Evolutionary conservation across 2,888 invertebrate species (phyloP).

Genomic region (Trichopria drosophilae): DNA sequence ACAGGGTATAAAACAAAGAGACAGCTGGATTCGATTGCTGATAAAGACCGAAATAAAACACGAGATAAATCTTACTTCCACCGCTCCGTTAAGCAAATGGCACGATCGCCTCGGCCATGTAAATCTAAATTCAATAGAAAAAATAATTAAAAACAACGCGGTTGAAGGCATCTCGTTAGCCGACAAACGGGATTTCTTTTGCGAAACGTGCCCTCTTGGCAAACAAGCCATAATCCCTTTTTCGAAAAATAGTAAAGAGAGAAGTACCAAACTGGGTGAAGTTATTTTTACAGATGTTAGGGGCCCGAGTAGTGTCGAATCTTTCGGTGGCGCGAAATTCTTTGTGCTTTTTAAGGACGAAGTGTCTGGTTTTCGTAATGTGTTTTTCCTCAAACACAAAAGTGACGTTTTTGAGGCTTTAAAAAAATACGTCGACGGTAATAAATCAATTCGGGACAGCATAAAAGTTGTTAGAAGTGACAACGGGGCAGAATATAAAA

Average conservation of each 20-base stretch:
- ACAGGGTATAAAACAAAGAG: conserved; percentile 15
- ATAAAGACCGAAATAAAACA: conserved; percentile 6
- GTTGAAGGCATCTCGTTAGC: conserved; percentile 5
- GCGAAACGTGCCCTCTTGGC: conserved; percentile 6
- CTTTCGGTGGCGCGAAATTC: conserved; percentile 6
- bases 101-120: conserved; percentile 14
- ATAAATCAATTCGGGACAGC: conserved; percentile 11
- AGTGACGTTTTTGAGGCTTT: conserved; percentile 3
- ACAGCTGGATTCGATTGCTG: conserved; percentile 21
- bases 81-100: conserved; percentile 1
- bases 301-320: background rate
- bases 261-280: too few species aligned
- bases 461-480: conserved; percentile 18
- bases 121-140: conserved; percentile 6
- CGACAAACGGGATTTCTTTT: conserved; percentile 4
- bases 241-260: too few species aligned
- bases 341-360: conserved; percentile 20
- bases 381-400: conserved; percentile 8
- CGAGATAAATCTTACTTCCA: conserved; percentile 8
- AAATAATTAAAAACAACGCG: conserved; percentile 11
- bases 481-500: conserved; percentile 20
- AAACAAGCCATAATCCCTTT: too few species aligned
- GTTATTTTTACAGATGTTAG: too few species aligned
- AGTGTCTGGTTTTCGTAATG: too few species aligned
- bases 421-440: conserved; percentile 8